Percentiles rank a stretch among this genome's conserved stretches.
phyloP scores from a whole-genome alignment of 2,113 vertebrate species.

The Chascanopsetta lugubris region DNA sequence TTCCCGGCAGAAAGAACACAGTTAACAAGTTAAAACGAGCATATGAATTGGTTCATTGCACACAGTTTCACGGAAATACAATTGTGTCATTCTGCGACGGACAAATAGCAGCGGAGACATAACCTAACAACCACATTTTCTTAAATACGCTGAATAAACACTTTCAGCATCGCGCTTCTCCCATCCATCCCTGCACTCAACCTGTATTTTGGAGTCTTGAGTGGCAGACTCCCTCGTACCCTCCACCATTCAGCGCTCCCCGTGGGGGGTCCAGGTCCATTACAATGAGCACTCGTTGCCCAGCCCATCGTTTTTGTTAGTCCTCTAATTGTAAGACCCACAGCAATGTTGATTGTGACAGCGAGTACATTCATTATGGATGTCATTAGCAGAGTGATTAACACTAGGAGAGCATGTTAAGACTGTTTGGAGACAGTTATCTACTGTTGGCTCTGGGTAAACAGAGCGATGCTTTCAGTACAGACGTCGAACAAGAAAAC shows the following conservation, averaged over 20 bases:
- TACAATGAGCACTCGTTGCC: constrained; percentile 60
- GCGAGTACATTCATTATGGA: constrained; percentile 60
- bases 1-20: too few species aligned
- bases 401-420: constrained; percentile 49
- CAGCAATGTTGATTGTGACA: constrained; percentile 62
- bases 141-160: constrained; percentile 9
- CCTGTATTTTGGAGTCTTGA: constrained; percentile 10
- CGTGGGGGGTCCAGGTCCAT: constrained; percentile 59
- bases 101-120: neutral
- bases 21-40: too few species aligned
- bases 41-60: too few species aligned
- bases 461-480: constrained; percentile 30
- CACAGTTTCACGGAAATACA: too few species aligned
- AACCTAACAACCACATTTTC: constrained; percentile 1
- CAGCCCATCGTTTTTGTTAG: constrained; percentile 54
- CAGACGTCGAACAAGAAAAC: constrained; percentile 28
- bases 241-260: constrained; percentile 53
- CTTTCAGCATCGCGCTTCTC: neutral
- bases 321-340: constrained; percentile 52
- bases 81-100: too few species aligned
- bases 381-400: constrained; percentile 70
- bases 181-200: neutral
- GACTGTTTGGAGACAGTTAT: constrained; percentile 64
- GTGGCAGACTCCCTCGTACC: constrained; percentile 30
- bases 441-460: constrained; percentile 45